Evolutionary conservation across 2,113 vertebrate species (phyloP).

Genomic region (Aegithalos caudatus): DNA sequence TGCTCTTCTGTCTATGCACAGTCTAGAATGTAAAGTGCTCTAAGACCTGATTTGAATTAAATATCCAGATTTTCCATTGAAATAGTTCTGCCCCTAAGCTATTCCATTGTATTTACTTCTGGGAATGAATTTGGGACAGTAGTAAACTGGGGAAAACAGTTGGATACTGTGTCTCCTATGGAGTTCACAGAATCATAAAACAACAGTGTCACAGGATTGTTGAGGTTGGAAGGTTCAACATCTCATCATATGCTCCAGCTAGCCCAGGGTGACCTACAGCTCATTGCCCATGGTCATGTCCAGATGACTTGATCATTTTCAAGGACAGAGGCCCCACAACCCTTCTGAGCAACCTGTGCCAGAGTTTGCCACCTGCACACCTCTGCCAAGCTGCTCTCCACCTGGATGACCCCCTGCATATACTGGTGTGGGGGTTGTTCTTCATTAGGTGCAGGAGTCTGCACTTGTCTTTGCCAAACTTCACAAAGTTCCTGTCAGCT

Average conservation of each 20-base stretch:
- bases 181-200: not conserved
- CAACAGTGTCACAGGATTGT: too few relatives aligned
- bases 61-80: not conserved
- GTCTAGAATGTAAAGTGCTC: not conserved
- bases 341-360: not conserved
- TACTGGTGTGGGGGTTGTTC: not conserved
- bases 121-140: not conserved
- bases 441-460: not conserved
- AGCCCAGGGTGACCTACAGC: not conserved
- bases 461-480: not conserved
- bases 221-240: not conserved
- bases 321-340: not conserved
- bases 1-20: not conserved
- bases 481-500: not conserved
- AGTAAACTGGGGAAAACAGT: not conserved
- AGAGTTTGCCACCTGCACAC: not conserved
- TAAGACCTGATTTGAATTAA: not conserved
- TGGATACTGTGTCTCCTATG: not conserved
- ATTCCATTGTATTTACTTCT: not conserved
- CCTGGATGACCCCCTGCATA: too few relatives aligned
- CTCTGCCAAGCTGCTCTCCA: not conserved
- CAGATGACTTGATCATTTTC: not conserved
- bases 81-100: not conserved
- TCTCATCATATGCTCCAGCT: not conserved
- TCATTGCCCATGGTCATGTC: not conserved